Base-by-base conservation (phyloP, 2,797 vertebrate genomes). In the Geotrypetes seraphini region DNA sequence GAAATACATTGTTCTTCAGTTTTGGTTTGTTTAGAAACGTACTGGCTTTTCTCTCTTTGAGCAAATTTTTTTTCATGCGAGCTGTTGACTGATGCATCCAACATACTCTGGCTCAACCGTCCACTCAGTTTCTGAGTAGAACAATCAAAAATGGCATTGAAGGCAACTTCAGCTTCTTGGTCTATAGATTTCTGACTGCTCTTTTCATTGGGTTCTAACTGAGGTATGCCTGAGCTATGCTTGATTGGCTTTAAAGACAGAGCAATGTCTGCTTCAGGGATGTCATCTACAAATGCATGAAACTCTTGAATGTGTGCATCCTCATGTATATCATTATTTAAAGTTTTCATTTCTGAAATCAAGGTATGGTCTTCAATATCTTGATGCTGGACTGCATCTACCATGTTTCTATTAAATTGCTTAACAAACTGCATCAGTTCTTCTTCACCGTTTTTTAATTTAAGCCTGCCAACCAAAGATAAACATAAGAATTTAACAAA, bases 401-500 rank as follows among this genome's bases (percentile, higher is more conserved):
- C 78, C 64, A 96, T 75, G 66, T 90, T 96, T 71, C 85, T 85
- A 75, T 98, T 95, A 56, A 97, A 96, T 58, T 88, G 84, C 27
- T 80, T 80, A 39, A 95, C 92, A 47, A 97, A 63, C 43, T 87
- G 88, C 83, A 95, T 84, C 22, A 97, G 80, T 23, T 91, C 86
- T 13, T 91, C 88, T 33, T 90, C 91, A 0, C 49, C 67, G 42
- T 60, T 85, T 19, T 61, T 69, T 43, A 84, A 88, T 61, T 64
- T 79, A 51, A 65, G 53, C 49, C 71, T 70, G 33, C 19, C 29
- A 56, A 39, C 47, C 15, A 60, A 49, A 53, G 35, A 30, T 9
- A 12, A 19, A 16, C 5, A 19, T 5, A n/a, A n/a, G n/a, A n/a
- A n/a, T n/a, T n/a, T n/a, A n/a, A n/a, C n/a, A n/a, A n/a, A n/a